Percentiles rank a stretch among this genome's conserved stretches.
Evolutionary conservation across 1,140 invertebrate species (phyloP).

Genomic region (Uloborus diversus): DNA sequence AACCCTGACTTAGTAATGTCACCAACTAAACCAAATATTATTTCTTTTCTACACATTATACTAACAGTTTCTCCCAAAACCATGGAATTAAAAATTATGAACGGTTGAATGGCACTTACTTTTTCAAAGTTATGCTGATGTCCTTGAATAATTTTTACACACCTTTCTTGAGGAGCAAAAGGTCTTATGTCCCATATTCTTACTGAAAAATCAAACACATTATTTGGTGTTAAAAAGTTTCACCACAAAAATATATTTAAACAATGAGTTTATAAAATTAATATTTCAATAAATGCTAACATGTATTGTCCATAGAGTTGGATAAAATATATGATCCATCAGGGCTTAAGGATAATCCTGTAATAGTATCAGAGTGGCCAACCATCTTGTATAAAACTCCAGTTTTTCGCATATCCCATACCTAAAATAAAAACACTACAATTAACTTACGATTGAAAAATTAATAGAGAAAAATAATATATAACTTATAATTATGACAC

Average conservation of each 20-base stretch:
- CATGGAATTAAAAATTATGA: too few species aligned
- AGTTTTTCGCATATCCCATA: constrained; percentile 96
- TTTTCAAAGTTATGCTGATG: constrained; percentile 99
- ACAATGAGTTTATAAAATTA: neutral
- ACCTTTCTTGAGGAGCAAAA: constrained; percentile 85
- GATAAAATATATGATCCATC: constrained; percentile 94
- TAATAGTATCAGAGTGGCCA: constrained; percentile 94
- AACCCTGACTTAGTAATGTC: too few species aligned
- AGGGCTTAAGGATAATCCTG: constrained; percentile 88
- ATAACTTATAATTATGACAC: neutral
- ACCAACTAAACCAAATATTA: too few species aligned
- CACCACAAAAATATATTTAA: neutral
- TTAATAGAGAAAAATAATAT: neutral
- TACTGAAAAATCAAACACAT: constrained; percentile 61
- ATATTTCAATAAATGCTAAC: constrained; percentile 60
- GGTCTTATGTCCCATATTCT: constrained; percentile 78
- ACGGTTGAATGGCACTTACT: too few species aligned
- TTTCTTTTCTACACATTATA: too few species aligned
- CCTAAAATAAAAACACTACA: constrained; percentile 62
- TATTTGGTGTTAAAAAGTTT: neutral
- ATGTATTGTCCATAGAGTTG: constrained; percentile 96
- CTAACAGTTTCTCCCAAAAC: too few species aligned
- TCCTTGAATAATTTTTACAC: constrained; percentile 90
- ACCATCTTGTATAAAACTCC: constrained; percentile 84
- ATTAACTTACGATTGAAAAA: neutral